Evolutionary conservation across 2,888 invertebrate species (phyloP).

Genomic region (Malthinus flaveolus): DNA sequence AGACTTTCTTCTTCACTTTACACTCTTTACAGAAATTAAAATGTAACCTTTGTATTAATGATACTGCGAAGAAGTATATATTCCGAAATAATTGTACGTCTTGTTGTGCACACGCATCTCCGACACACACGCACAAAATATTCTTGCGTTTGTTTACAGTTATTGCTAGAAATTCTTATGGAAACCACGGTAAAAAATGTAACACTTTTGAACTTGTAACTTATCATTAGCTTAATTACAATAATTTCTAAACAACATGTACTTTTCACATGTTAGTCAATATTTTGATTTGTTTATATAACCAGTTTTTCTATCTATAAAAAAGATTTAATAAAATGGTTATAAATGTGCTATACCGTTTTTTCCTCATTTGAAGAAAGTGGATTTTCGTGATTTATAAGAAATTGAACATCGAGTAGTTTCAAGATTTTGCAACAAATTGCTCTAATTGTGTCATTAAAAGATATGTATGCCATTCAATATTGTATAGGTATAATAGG

Average conservation of each 20-base stretch:
- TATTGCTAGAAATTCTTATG: conserved; percentile 9
- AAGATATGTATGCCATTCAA: no score
- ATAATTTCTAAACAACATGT: conserved; percentile 23
- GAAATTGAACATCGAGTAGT: no score
- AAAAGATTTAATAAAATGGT: no score
- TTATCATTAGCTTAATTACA: conserved; percentile 21
- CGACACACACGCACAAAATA: no score
- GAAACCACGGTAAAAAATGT: conserved; percentile 13
- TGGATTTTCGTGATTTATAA: no score
- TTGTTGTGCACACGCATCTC: not conserved
- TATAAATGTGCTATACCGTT: no score
- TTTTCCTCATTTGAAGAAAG: no score
- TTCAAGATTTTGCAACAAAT: no score
- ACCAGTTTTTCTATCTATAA: not conserved
- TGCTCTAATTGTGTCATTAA: no score
- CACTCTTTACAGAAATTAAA: not conserved
- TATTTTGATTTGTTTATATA: conserved; percentile 8
- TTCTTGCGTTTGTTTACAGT: conserved; percentile 1
- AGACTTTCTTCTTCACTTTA: not conserved
- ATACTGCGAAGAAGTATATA: not conserved
- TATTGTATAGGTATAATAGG: no score
- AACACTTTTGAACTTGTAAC: conserved; percentile 16
- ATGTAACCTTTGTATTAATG: not conserved
- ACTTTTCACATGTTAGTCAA: conserved; percentile 9
- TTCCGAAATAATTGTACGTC: conserved; percentile 10